Conservation (phyloP, 2,797 vertebrate species). For the Dermochelys coriacea region DNA sequence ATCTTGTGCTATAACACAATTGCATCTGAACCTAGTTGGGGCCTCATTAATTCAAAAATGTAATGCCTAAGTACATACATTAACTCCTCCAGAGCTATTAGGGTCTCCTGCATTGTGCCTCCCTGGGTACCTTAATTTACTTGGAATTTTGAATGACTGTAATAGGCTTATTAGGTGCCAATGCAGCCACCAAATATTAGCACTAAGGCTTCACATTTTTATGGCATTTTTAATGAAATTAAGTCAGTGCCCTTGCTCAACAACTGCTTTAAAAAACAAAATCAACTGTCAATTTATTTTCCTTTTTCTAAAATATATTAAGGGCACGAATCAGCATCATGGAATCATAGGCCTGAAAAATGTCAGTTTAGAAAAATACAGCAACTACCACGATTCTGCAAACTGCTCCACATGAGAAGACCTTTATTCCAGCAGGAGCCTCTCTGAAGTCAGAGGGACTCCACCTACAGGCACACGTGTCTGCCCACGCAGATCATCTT, state of each 20-base stretch:
- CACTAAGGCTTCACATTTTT: not conserved
- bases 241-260: not conserved
- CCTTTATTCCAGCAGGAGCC: not conserved
- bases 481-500: not conserved
- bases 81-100: conserved; percentile 28
- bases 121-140: not conserved
- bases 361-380: conserved; percentile 21
- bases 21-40: conserved; percentile 24
- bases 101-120: conserved; percentile 51
- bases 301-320: conserved; percentile 1
- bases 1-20: conserved; percentile 31
- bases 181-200: conserved; percentile 14
- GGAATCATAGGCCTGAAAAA: conserved; percentile 37
- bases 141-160: not conserved
- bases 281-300: not conserved
- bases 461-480: not conserved
- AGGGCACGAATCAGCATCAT: conserved; percentile 48
- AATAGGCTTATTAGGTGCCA: rapidly evolving
- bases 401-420: not conserved
- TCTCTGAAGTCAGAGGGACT: not conserved
- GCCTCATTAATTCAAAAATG: conserved; percentile 49
- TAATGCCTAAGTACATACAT: conserved; percentile 44
- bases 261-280: not conserved
- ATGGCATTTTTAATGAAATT: not conserved
- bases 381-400: not conserved